These are phyloP conservation scores for Eurypyga helias DNA, from an alignment of 2,113 vertebrate genomes.

Conservation along the genomic window DNA sequence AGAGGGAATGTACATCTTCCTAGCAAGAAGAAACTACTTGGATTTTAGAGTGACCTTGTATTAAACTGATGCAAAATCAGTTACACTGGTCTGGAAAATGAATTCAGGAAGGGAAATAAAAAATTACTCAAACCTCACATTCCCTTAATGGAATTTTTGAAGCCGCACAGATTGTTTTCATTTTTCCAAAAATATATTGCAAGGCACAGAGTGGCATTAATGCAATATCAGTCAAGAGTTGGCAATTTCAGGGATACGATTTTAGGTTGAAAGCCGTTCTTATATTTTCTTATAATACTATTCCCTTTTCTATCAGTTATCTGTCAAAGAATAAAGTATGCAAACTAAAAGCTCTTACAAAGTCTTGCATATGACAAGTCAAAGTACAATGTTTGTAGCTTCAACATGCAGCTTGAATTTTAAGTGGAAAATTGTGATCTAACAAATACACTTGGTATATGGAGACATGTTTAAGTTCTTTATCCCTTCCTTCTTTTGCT, in stretches of 20 bases:
- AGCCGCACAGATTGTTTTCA: not conserved
- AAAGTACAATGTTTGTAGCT: not conserved
- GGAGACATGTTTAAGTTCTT: not conserved
- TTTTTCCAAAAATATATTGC: not conserved
- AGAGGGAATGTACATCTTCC: not conserved
- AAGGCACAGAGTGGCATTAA: not conserved
- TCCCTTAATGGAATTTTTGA: not conserved
- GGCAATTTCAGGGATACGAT: not conserved
- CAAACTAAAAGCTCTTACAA: not conserved
- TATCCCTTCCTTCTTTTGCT: not conserved
- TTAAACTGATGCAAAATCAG: not conserved
- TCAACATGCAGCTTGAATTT: conserved; percentile 6
- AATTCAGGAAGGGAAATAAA: not conserved
- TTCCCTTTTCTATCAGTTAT: not conserved
- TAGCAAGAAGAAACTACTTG: not conserved
- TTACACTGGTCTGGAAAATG: not conserved
- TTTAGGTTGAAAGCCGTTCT: not conserved
- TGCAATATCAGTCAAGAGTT: not conserved
- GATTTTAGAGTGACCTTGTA: not conserved
- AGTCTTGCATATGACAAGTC: not conserved
- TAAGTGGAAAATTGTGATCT: not conserved
- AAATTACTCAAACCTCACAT: not conserved
- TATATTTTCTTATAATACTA: not conserved
- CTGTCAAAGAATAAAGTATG: not conserved
- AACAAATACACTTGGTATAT: not conserved